These are phyloP conservation scores for Epizoanthus ramosus DNA, from an alignment of 92 coral and sea anemone genomes.

Conservation along the genomic window DNA sequence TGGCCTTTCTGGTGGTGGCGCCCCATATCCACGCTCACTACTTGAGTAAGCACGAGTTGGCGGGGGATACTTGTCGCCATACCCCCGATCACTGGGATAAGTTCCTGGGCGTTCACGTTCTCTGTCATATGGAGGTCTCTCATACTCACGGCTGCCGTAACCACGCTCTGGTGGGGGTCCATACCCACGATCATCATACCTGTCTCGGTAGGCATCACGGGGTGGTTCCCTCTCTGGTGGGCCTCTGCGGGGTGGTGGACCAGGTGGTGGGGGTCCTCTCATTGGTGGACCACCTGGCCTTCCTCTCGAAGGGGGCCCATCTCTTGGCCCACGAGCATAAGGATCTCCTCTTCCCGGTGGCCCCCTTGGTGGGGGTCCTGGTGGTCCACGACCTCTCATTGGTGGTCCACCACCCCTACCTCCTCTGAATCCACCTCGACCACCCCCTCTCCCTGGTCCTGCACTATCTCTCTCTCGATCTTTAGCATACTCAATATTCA, in stretches of 20 bases:
- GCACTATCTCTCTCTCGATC: slow-evolving; percentile 66
- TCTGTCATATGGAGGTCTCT: slow-evolving; percentile 75
- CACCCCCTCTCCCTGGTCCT: slow-evolving; percentile 71
- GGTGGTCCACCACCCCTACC: slow-evolving; percentile 56
- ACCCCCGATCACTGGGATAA: slow-evolving; percentile 66
- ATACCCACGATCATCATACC: slow-evolving; percentile 54
- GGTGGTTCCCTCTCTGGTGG: slow-evolving; percentile 45
- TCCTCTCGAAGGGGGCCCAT: slow-evolving; percentile 59
- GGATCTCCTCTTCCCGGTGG: slow-evolving; percentile 72
- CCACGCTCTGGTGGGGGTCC: slow-evolving; percentile 69
- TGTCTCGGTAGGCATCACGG: slow-evolving; percentile 32
- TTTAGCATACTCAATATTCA: slow-evolving; percentile 83
- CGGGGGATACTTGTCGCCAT: slow-evolving; percentile 77
- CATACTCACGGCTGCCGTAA: slow-evolving; percentile 67
- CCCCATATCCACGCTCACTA: slow-evolving; percentile 80
- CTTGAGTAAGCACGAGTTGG: slow-evolving; percentile 77
- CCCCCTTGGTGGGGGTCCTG: slow-evolving; percentile 76
- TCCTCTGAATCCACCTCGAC: slow-evolving; percentile 68
- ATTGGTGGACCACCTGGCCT: slow-evolving; percentile 79
- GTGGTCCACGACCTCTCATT: slow-evolving; percentile 62
- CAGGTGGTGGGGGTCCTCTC: slow-evolving; percentile 47
- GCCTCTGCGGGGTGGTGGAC: slow-evolving; percentile 37
- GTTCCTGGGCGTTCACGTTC: slow-evolving; percentile 71
- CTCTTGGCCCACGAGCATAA: slow-evolving; percentile 56
- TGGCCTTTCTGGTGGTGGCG: slow-evolving; percentile 56